Percentiles rank a stretch among this genome's conserved stretches.
phyloP scores from a whole-genome alignment of 2,797 vertebrate genomes.

The Varecia variegata region DNA sequence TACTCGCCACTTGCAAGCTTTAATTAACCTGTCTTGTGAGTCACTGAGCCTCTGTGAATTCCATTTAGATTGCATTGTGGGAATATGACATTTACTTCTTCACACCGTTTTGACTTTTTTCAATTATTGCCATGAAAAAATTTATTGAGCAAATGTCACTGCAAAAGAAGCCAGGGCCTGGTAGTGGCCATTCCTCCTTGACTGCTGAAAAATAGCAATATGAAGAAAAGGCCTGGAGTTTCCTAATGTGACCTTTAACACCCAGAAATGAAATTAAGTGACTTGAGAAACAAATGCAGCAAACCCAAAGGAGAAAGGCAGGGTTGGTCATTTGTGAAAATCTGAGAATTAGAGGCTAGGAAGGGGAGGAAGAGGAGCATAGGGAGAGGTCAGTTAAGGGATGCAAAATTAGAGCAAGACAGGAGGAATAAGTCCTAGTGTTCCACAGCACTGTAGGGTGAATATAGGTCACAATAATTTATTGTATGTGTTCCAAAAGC shows the following conservation, averaged over 20 bases:
- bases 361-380: background rate
- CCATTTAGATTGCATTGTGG: constrained; percentile 60
- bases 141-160: constrained; percentile 63
- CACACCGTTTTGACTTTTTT: constrained; percentile 64
- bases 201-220: constrained; percentile 30
- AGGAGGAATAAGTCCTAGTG: background rate
- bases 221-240: constrained; percentile 40
- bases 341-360: constrained; percentile 33
- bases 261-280: constrained; percentile 42
- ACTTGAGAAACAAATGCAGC: constrained; percentile 35
- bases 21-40: constrained; percentile 69
- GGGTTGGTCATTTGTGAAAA: constrained; percentile 14
- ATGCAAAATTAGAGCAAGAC: background rate
- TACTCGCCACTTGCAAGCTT: constrained; percentile 32
- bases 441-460: background rate
- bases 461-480: background rate
- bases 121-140: constrained; percentile 61
- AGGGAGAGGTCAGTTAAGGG: background rate
- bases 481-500: background rate
- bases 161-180: constrained; percentile 8
- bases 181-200: background rate
- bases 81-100: constrained; percentile 72
- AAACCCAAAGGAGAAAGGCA: constrained; percentile 1
- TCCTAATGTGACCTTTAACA: constrained; percentile 45
- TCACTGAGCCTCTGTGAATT: constrained; percentile 61